Evolutionary conservation across 37 sponge, comb jelly and placozoan species (phyloP).

Genomic region (Axinella damicornis): DNA sequence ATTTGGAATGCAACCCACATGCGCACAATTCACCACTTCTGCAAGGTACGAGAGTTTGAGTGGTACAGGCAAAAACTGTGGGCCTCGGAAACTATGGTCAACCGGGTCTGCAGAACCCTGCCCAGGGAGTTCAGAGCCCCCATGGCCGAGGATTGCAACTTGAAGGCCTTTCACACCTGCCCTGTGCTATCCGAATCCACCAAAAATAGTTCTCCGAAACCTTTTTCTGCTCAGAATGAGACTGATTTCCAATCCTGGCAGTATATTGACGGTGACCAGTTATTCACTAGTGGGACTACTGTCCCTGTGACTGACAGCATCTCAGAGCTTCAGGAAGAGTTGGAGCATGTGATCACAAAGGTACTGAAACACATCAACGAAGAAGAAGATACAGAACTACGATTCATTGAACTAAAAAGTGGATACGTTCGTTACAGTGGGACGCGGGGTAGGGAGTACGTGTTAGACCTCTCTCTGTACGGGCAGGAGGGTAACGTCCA

Average conservation of each 20-base stretch:
- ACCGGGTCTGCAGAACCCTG: no score
- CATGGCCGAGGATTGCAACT: neutral
- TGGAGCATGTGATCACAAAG: slow-evolving; percentile 14
- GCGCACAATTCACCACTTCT: slow-evolving; percentile 30
- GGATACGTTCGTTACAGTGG: slow-evolving; percentile 31
- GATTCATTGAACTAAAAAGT: slow-evolving; percentile 2
- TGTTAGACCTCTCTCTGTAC: slow-evolving; percentile 22
- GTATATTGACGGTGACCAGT: neutral
- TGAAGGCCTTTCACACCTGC: neutral
- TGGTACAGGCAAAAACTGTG: no score
- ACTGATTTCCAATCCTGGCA: neutral
- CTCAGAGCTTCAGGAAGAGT: slow-evolving; percentile 18
- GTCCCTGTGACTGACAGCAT: neutral
- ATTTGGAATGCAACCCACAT: slow-evolving; percentile 24
- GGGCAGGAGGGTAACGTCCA: no score
- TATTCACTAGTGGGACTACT: neutral
- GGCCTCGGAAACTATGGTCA: no score
- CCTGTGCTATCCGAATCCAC: no score
- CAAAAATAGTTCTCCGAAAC: neutral
- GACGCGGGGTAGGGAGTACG: slow-evolving; percentile 25
- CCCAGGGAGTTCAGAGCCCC: neutral
- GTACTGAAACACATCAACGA: slow-evolving; percentile 6
- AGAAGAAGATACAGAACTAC: neutral
- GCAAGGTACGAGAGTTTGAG: neutral
- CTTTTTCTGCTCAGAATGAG: neutral